phyloP scores from a whole-genome alignment of 2,888 invertebrate species.

The Chromoteleia sp. region DNA sequence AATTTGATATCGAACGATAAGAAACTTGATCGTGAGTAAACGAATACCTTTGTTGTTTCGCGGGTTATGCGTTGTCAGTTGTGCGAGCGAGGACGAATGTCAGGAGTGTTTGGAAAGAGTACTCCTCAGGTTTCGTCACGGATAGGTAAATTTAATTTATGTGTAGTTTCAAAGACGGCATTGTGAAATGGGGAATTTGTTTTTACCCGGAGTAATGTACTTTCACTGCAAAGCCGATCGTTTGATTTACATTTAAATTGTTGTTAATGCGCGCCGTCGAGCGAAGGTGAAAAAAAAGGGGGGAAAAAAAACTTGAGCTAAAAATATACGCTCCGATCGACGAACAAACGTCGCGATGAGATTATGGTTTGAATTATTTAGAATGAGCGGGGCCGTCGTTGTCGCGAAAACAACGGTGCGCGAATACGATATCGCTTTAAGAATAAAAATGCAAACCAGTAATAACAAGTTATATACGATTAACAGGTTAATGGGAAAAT shows the following conservation, averaged over 20 bases:
- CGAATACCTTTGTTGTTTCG: conserved; percentile 23
- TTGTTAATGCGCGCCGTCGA: not conserved
- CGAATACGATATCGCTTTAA: not conserved
- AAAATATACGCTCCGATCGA: no score
- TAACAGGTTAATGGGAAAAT: conserved; percentile 41
- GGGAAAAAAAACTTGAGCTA: no score
- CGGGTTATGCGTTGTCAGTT: not conserved
- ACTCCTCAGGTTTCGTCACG: conserved; percentile 26
- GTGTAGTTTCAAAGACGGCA: conserved; percentile 10
- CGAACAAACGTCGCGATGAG: not conserved
- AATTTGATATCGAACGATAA: conserved; percentile 47
- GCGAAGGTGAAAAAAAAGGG: not conserved
- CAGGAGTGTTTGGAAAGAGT: conserved; percentile 11
- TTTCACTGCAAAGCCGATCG: conserved; percentile 33
- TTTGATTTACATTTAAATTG: conserved; percentile 24
- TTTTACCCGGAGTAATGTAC: conserved; percentile 16
- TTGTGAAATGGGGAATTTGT: conserved; percentile 13
- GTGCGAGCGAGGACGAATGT: conserved; percentile 34
- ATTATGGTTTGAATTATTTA: not conserved
- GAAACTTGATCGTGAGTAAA: conserved; percentile 61
- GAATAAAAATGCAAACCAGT: conserved; percentile 44
- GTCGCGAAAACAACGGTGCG: no score
- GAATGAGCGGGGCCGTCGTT: not conserved
- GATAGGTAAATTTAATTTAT: conserved; percentile 23
- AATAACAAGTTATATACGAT: conserved; percentile 47